phyloP scores from a whole-genome alignment of 1,140 invertebrate species.

The Phocides pigmalion region DNA sequence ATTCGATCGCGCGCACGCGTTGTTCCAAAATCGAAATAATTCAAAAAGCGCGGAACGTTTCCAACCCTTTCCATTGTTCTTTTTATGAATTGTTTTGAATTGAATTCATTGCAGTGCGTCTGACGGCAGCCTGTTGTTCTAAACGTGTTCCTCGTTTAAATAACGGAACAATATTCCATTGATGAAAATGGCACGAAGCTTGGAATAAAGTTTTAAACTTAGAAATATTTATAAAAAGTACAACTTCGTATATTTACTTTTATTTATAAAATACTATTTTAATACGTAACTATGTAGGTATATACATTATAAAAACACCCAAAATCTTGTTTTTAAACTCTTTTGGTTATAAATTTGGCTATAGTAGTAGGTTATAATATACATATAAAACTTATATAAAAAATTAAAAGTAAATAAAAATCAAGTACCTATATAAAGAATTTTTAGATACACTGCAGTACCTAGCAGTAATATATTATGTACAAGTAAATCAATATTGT shows the following conservation, averaged over 20 bases:
- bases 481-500: too few species aligned
- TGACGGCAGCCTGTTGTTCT: slow-evolving; percentile 35
- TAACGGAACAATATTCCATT: slow-evolving; percentile 31
- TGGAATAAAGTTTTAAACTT: slow-evolving; percentile 4
- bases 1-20: slow-evolving; percentile 52
- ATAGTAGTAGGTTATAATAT: too few species aligned
- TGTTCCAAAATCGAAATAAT: slow-evolving; percentile 47
- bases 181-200: slow-evolving; percentile 17
- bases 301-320: neutral
- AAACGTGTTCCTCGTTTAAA: slow-evolving; percentile 33
- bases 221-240: neutral
- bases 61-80: slow-evolving; percentile 47
- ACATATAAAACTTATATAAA: too few species aligned
- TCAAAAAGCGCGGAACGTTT: slow-evolving; percentile 44
- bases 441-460: too few species aligned
- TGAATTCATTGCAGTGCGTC: slow-evolving; percentile 38
- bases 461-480: too few species aligned
- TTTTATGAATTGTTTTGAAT: slow-evolving; percentile 47
- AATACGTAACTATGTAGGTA: neutral
- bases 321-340: too few species aligned
- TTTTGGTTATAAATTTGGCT: too few species aligned
- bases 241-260: too few species aligned
- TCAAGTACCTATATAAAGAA: too few species aligned
- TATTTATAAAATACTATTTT: too few species aligned
- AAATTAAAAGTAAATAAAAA: too few species aligned